These are phyloP conservation scores for Periphyllus acericola DNA, from an alignment of 2,888 invertebrate species.

Conservation along the genomic window DNA sequence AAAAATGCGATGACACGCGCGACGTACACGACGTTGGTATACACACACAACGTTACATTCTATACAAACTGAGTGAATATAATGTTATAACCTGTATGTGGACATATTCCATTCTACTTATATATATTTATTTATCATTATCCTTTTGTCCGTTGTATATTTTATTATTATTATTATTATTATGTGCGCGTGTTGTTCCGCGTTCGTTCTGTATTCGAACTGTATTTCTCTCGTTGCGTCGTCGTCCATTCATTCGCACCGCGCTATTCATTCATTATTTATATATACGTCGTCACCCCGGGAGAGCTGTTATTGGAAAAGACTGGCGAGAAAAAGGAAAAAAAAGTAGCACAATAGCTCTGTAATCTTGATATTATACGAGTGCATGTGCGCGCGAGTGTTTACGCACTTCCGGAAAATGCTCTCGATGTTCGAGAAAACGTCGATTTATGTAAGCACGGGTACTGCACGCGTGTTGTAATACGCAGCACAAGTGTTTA, in stretches of 20 bases:
- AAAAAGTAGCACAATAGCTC: not conserved
- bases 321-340: not conserved
- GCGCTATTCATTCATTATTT: not conserved
- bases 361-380: not conserved
- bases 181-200: not conserved
- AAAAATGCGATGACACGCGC: not conserved
- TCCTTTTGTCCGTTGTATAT: not conserved
- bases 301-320: not conserved
- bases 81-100: not conserved
- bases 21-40: too few relatives aligned
- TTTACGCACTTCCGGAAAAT: not conserved
- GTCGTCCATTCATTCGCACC: not conserved
- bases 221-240: not conserved
- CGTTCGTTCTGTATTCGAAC: not conserved
- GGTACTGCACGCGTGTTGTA: too few relatives aligned
- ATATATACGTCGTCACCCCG: not conserved
- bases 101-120: too few relatives aligned
- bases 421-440: not conserved
- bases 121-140: not conserved
- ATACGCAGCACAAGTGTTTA: too few relatives aligned
- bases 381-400: not conserved
- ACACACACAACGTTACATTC: too few relatives aligned
- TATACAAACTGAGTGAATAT: not conserved
- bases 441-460: not conserved
- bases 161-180: too few relatives aligned